Evolutionary conservation across 2,113 vertebrate species (phyloP), one percentile per base, ranked within the genome.

Genomic region (Xiphophorus maculatus): DNA sequence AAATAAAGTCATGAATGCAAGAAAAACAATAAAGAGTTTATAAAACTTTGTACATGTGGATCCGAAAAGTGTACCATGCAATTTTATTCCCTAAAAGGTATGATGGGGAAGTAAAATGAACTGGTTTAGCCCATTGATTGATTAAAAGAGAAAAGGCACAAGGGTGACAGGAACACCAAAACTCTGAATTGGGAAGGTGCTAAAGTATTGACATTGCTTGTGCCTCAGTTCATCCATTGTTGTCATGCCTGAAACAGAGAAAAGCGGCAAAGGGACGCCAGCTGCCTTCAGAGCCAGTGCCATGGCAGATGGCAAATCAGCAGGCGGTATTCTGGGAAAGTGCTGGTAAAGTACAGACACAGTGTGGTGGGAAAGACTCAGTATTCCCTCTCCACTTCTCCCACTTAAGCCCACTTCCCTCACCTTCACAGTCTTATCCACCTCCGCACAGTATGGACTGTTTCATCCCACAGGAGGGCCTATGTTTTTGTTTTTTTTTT

Each of bases 261-360:
- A 64, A 76, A 12, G 0, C 27, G 87, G 70, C 76, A 71, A 73
- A 76, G 68, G 40, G 73, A 80, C 61, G 80, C 90, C 93, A 94
- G 90, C 85, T 91, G 90, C 84, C 87, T 63, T 54, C 73, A 77
- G 66, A 86, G 71, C 67, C 70, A 74, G 78, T 88, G 90, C 90
- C 89, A 92, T 71, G 88, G 90, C 94, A 95, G 94, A 95, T 80
- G 93, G 94, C 70, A 83, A 85, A 90, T 79, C 93, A 92, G 91
- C 91, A 88, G 90, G 94, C 32, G 83, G 89, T 80, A 75, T 89
- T 90, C 73, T 89, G 86, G 84, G 79, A 89, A 62, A 79, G 73
- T 81, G 87, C 82, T 75, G 79, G 69, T 80, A 79, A 82, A 88
- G 77, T 81, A 87, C 74, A 86, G 88, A 87, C 79, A 86, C 69